A percentile compares a stretch with the other conserved stretches of the same genome.
phyloP scores from a whole-genome alignment of 2,888 invertebrate species.

The Drosophila anomelani region DNA sequence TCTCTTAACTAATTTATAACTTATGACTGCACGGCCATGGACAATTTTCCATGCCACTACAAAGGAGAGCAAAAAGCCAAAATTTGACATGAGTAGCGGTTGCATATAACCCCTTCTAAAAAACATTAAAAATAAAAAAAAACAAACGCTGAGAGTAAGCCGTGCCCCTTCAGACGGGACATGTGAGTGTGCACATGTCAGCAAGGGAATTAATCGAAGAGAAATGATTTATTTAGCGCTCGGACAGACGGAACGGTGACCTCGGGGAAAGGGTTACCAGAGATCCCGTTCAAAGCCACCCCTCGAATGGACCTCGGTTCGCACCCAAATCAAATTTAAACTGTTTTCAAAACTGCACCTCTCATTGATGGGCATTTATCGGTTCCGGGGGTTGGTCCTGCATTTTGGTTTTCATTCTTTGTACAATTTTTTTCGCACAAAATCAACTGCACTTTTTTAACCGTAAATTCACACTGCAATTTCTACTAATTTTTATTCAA shows the following conservation, averaged over 20 bases:
- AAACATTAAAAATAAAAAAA: slow-evolving; percentile 2
- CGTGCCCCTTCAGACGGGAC: slow-evolving; percentile 57
- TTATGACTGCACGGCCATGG: slow-evolving; percentile 78
- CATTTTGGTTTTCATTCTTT: slow-evolving; percentile 24
- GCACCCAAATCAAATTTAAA: slow-evolving; percentile 81
- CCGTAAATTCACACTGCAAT: slow-evolving; percentile 75
- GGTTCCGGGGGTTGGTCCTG: slow-evolving; percentile 47
- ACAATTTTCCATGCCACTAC: slow-evolving; percentile 84
- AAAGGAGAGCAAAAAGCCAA: slow-evolving; percentile 82
- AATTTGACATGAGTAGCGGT: slow-evolving; percentile 81
- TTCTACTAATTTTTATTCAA: slow-evolving; percentile 68
- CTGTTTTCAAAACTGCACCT: slow-evolving; percentile 79
- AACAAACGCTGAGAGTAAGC: slow-evolving; percentile 15
- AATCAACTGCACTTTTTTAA: slow-evolving; percentile 60
- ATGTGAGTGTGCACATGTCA: slow-evolving; percentile 81
- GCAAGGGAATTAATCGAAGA: slow-evolving; percentile 85
- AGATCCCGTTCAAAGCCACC: slow-evolving; percentile 7
- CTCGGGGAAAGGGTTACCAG: slow-evolving; percentile 62
- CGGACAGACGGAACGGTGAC: slow-evolving; percentile 67
- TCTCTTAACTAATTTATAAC: slow-evolving; percentile 80
- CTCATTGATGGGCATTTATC: slow-evolving; percentile 78
- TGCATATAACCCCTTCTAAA: slow-evolving; percentile 53
- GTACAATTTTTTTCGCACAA: slow-evolving; percentile 32
- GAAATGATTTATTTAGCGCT: slow-evolving; percentile 85
- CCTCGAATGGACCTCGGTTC: slow-evolving; percentile 2